Base-by-base conservation (phyloP, 2,113 vertebrate genomes). In the Lates calcarifer region DNA sequence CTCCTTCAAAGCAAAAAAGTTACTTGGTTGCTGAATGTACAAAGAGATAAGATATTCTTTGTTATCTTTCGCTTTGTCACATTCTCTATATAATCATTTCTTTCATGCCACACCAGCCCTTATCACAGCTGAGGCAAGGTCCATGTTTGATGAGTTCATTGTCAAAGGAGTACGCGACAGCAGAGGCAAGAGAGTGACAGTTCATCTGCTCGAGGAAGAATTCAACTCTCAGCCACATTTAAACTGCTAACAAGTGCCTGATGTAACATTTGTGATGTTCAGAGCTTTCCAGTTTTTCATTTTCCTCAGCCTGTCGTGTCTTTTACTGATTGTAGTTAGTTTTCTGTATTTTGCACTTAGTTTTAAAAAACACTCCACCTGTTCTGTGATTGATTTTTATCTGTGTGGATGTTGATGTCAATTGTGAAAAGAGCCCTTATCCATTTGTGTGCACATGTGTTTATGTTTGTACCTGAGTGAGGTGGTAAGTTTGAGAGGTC, bases 401-500 rank as follows among this genome's bases (percentile, higher is more conserved):
- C 56, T 72, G 47, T 55, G n/a, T 45, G 28, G 43, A 41, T 45
- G 12, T 33, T 53, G 11, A 58, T 24, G 13, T 41, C n/a, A 20
- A 4, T 15, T 8, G 45, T 43, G 26, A 29, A 4, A 64, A 28
- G 17, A 22, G 15, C 15, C 6, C 29, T 28, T 18, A 20, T 73
- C n/a, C 5, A 55, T 56, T 31, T 55, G 8, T 70, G 64, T 1
- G n/a, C 10, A 2, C 51, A 33, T 68, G 33, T 67, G 68, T 77
- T 9, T 74, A 71, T 64, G 56, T 65, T 18, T 65, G 56, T 88
- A 95, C 95, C 95, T 94, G 84, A 95, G 94, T 5, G 95, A 95
- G 31, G 98, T 99, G 88, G 96, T 96, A 33, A 99, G 96, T 74
- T 97, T 96, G 83, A 99, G 96, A 0, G 98, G 98, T n/a, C 98